Conservation (phyloP, 2,797 vertebrate species). For the Steatocranus sp. region DNA sequence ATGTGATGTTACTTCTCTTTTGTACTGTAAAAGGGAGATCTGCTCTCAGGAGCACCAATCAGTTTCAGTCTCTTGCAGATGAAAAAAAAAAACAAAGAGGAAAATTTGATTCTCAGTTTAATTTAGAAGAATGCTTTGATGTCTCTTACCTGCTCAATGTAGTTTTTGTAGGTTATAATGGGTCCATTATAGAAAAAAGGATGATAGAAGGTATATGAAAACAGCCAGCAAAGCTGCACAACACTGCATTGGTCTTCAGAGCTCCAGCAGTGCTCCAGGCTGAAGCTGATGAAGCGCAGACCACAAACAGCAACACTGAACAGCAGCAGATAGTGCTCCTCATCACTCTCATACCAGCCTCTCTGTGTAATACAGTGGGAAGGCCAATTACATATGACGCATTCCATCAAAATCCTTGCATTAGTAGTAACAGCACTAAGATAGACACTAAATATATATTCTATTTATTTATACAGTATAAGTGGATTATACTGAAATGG, state of each 20-base stretch:
- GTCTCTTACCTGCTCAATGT: conserved; percentile 80
- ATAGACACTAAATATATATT: not conserved
- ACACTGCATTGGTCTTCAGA: conserved; percentile 31
- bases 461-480: not conserved
- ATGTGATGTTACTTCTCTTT: not conserved
- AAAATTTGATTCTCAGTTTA: not conserved
- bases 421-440: not conserved
- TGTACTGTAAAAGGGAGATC: not conserved
- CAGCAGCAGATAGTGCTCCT: conserved; percentile 87
- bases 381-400: conserved; percentile 22
- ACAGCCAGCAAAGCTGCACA: conserved; percentile 80
- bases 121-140: not conserved
- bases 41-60: not conserved
- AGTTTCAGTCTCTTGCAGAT: not conserved
- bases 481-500: not conserved
- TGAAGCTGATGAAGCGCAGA: conserved; percentile 92
- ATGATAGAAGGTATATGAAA: conserved; percentile 93
- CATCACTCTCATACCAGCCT: conserved; percentile 87
- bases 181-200: conserved; percentile 96
- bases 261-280: conserved; percentile 86
- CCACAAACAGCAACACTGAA: conserved; percentile 90
- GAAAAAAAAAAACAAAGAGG: not conserved
- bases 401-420: not conserved
- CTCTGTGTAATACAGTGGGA: conserved; percentile 69
- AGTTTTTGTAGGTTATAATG: conserved; percentile 84